Evolutionary conservation across 2,113 vertebrate species (phyloP), one percentile per base, ranked within the genome.

Genomic region (Thomomys bottae): DNA sequence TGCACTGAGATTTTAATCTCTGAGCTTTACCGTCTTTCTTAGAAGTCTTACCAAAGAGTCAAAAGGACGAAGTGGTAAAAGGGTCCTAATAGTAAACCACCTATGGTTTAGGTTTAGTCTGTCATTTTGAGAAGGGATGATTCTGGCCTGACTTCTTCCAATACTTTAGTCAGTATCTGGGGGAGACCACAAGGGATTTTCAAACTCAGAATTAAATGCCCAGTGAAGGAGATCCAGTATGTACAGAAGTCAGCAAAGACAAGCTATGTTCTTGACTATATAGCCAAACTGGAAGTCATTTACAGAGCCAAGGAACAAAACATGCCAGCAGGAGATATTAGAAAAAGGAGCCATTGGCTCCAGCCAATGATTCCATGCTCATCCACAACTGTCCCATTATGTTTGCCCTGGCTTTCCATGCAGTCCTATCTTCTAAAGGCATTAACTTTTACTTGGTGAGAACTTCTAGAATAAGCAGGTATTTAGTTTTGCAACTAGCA

Each of bases 241-340:
- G 45, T 20, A 84, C 32, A 90, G 70, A 94, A 90, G 64, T 86
- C n/a, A n/a, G 57, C 59, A 73, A 93, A 82, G 61, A 85, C 30
- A 75, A 79, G 87, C 4, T 67, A 59, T 84, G 80, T 4, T 57
- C 32, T 78, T 79, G 38, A 88, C 45, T 42, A 70, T 2, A 75
- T 0, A 76, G 72, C n/a, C 54, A 28, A 57, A 49, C 6, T 6
- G 4, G 67, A 1, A 6, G 59, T 49, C 73, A 91, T 23, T 70
- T 40, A 72, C 17, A 63, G 36, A 87, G 32, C 36, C 20, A 59
- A 61, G 45, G 28, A 61, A 49, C 14, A 85, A 59, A n/a, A 3
- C 40, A 10, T n/a, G 59, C 63, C 40, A 64, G n/a, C 38, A 61
- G n/a, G 34, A 45, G 38, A 12, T 24, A 40, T 61, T 18, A 73